Base-by-base conservation (phyloP, 2,113 vertebrate species). In the Caranx melampygus region DNA sequence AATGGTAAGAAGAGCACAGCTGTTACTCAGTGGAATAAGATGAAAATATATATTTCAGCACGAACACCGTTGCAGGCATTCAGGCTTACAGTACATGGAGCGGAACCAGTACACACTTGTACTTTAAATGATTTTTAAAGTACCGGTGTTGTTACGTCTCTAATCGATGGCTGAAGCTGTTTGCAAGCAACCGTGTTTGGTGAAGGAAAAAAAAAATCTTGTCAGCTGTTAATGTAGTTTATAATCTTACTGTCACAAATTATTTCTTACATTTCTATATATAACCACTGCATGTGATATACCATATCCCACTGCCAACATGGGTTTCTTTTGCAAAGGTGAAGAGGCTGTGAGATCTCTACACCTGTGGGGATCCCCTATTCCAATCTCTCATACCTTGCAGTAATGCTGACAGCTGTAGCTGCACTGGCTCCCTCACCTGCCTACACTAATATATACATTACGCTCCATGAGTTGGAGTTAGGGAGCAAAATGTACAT, bases 391-490 rank as follows among this genome's bases (percentile, higher is more conserved):
- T 80, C 72, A 66, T 64, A 78, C 54, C 65, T 60, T 60, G 76
- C 74, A 83, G 74, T 74, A 74, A 82, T 72, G 75, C 75, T 83
- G 89, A 81, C 87, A 91, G 88, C 81, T 89, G 83, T 79, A 81
- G 84, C 55, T 55, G 20, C 80, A 70, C 47, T 33, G 55, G 78
- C 71, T 87, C 77, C 62, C 65, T 72, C 51, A 80, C 54, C 78
- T 84, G 82, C 86, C 84, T 84, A 82, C 67, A 86, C 83, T 90
- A 90, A 91, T 90, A 87, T 89, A 90, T 89, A 89, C 78, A 90
- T 91, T 82, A 92, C 54, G 58, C 88, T 88, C 66, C 58, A 89
- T 85, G 87, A 82, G 76, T 74, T 84, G 75, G 64, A 89, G 73
- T 89, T 78, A 72, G 63, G 66, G 70, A 87, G 82, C 75, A 78